Evolutionary conservation across 1,140 invertebrate genomes (phyloP), one percentile per base, ranked within the genome.

Genomic region (Reticulitermes speratus): DNA sequence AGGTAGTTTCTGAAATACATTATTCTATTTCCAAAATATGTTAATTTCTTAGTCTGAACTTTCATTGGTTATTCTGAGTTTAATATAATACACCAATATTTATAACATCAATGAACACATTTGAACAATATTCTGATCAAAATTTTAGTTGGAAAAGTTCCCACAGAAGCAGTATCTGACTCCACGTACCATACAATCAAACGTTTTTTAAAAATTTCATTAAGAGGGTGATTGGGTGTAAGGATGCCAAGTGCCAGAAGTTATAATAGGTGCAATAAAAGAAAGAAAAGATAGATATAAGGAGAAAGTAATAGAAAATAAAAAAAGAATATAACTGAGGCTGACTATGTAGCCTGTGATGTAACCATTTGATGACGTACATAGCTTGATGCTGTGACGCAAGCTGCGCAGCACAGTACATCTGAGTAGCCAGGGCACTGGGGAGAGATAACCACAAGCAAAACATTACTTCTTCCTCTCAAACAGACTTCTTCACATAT

Each of bases 391-490:
- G 95, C 93, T 96, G 96, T 92, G 96, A 95, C 92, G 96, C 95
- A 92, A 95, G 95, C 93, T 96, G 95, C 93, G 96, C 95, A 93
- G 96, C 96, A 93, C 95, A 96, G 94, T 96, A 96, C 96, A 97
- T 96, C 96, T 97, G 96, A 94, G 96, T 96, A 95, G 96, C 96
- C 95, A 97, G 96, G 95, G 96, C 96, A 97, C 96, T 97, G 96
- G 94, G 94, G 93, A 96, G 86, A 88, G 82, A 75, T 30, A 88
- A 87, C 86, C 87, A 88, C 84, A 87, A 88, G 86, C 87, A 87
- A 59, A 86, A 87, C 85, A 65, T 86, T 87, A 87, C 83, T 84
- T 84, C 83, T 52, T 45, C 44, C 83, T 85, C 30, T 85, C 83
- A 38, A 75, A 5, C 65, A 75, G 5, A 75, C n/a, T 75, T 30